A percentile compares a stretch with the other conserved stretches of the same genome.
Conservation (phyloP, 2,113 vertebrate genomes). For the Myxocyprinus asiaticus region DNA sequence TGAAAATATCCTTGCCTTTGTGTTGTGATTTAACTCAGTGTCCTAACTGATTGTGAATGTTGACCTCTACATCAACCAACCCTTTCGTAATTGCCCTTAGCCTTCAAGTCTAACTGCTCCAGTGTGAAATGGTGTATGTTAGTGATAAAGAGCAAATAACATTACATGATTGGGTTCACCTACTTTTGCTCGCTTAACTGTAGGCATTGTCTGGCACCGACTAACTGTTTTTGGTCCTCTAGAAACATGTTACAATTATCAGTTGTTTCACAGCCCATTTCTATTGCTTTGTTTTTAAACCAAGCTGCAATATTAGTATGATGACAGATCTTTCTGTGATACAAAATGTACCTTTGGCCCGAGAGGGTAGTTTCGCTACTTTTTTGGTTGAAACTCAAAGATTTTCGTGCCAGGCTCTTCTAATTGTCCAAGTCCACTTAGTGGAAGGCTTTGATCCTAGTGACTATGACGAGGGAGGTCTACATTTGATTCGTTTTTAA, state of each 20-base stretch:
- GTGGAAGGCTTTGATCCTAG: constrained; percentile 32
- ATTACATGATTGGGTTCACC: constrained; percentile 63
- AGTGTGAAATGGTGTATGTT: constrained; percentile 79
- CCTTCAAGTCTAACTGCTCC: constrained; percentile 67
- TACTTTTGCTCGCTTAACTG: constrained; percentile 60
- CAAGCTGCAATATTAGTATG: constrained; percentile 63
- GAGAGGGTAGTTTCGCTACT: constrained; percentile 41
- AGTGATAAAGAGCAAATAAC: constrained; percentile 42
- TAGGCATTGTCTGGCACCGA: constrained; percentile 51
- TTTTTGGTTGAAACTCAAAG: constrained; percentile 31
- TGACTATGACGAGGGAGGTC: constrained; percentile 47
- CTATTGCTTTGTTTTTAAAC: constrained; percentile 76
- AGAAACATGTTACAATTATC: constrained; percentile 79
- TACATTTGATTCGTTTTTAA: constrained; percentile 5
- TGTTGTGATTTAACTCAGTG: constrained; percentile 43
- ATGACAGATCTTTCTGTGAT: constrained; percentile 66
- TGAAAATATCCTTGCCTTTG: not conserved
- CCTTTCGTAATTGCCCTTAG: constrained; percentile 77
- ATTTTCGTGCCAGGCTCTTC: constrained; percentile 24
- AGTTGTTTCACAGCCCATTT: constrained; percentile 87
- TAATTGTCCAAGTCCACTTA: constrained; percentile 17
- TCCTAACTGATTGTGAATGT: constrained; percentile 60
- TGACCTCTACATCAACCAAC: constrained; percentile 75
- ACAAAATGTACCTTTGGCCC: constrained; percentile 59
- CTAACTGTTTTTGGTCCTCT: constrained; percentile 48